A percentile compares a stretch with the other conserved stretches of the same genome.
Evolutionary conservation across 2,888 invertebrate species (phyloP).

Genomic region (Heliconius aoede): DNA sequence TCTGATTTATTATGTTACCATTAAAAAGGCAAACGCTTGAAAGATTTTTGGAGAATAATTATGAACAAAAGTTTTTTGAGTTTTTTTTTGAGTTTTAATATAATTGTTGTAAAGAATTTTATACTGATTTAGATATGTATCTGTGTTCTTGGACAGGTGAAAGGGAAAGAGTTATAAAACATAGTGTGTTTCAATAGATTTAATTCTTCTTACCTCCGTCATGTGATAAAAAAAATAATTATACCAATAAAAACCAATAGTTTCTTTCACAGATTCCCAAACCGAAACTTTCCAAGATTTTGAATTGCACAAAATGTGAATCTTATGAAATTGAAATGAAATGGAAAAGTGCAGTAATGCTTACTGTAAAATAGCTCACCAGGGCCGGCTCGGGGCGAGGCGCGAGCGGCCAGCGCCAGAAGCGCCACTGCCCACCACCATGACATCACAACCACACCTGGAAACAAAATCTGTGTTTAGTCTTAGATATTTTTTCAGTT

Average conservation of each 20-base stretch:
- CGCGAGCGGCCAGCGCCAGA: constrained; percentile 77
- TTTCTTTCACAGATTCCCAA: constrained; percentile 5
- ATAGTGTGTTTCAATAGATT: background rate
- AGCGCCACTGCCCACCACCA: constrained; percentile 83
- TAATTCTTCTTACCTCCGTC: background rate
- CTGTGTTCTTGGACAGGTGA: background rate
- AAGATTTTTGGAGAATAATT: too few species aligned
- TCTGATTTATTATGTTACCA: too few species aligned
- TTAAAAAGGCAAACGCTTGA: too few species aligned
- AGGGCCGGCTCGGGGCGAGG: constrained; percentile 79
- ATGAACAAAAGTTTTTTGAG: too few species aligned
- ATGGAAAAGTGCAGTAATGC: constrained; percentile 62
- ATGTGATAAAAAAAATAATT: background rate
- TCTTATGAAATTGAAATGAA: constrained; percentile 34
- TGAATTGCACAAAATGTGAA: constrained; percentile 20
- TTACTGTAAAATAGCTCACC: constrained; percentile 82
- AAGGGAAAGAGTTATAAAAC: background rate
- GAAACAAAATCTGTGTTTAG: constrained; percentile 50
- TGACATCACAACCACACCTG: constrained; percentile 84
- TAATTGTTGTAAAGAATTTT: too few species aligned
- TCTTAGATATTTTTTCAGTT: background rate
- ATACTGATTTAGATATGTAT: too few species aligned
- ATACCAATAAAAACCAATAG: too few species aligned
- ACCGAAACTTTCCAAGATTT: background rate
- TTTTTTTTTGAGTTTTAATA: too few species aligned